Conservation (phyloP, 2,888 invertebrate genomes). For the Luffia ferchaultella region DNA sequence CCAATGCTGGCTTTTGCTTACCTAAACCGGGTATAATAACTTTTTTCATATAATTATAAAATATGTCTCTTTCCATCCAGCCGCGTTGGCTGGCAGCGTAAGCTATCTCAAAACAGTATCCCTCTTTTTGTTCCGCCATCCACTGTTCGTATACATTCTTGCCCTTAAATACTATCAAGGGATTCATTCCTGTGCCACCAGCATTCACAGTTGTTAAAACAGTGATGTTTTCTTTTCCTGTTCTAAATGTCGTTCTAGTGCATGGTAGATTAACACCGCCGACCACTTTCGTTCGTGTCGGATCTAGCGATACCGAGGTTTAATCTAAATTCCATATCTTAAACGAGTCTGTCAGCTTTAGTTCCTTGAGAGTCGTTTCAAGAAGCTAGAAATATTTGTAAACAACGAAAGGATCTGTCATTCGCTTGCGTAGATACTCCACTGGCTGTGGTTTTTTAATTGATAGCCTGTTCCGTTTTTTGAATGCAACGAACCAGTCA, state of each 20-base stretch:
- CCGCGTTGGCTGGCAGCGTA: background rate
- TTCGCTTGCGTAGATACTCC: constrained; percentile 19
- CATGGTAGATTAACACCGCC: constrained; percentile 5
- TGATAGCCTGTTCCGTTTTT: constrained; percentile 21
- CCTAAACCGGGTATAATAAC: constrained; percentile 1
- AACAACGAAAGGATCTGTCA: constrained; percentile 17
- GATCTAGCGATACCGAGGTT: constrained; percentile 13
- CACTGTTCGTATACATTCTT: background rate
- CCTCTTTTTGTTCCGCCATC: background rate
- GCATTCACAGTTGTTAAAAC: constrained; percentile 18
- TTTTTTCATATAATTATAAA: constrained; percentile 3
- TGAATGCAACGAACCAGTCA: constrained; percentile 20
- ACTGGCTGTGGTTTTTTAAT: no score
- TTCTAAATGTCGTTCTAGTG: constrained; percentile 9
- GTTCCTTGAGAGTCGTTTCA: no score
- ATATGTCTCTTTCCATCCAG: constrained; percentile 4
- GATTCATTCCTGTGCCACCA: constrained; percentile 12
- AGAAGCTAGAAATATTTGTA: constrained; percentile 2
- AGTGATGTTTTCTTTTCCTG: constrained; percentile 15
- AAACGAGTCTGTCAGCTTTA: no score
- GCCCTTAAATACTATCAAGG: constrained; percentile 13
- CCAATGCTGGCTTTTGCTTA: constrained; percentile 1
- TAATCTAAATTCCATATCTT: constrained; percentile 12
- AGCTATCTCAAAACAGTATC: background rate
- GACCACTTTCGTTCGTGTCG: constrained; percentile 12